Base-by-base conservation (phyloP, 2,888 invertebrate genomes). In the Trachelus troglodyta region DNA sequence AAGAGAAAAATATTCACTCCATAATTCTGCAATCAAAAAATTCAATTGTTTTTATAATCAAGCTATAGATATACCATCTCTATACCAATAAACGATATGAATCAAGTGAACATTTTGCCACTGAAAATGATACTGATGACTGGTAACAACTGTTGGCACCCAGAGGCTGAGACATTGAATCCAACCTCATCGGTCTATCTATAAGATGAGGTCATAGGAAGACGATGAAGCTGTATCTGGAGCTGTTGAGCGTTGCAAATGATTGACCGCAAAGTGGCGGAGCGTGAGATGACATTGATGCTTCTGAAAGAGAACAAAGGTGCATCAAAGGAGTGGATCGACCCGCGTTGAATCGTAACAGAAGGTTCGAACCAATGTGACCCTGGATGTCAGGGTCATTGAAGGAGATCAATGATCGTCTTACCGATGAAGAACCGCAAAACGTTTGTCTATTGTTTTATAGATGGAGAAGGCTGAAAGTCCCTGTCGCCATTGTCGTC, bases 281-380 rank as follows among this genome's bases (percentile, higher is more conserved):
- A 82, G 76, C 83, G 83, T 84, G 84, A 83, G 83, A 83, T 79
- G 81, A 83, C 83, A 79, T 80, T 80, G 79, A 76, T 79, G 80
- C 73, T 73, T 15, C 37, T 74, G 76, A 69, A 69, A 76, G 74
- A 76, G 73, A 78, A 76, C 79, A 80, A 80, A 76, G 40, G 73
- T n/a, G 30, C 34, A 74, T 56, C 35, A 34, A 33, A 34, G 68
- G 56, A 69, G 73, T 79, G 76, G 83, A 81, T 81, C 83, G 85
- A 85, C 85, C 85, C 79, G 81, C 83, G 86, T 82, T 84, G 81
- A 83, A 82, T 85, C 79, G 81, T 80, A 82, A 83, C 81, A 82
- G 81, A 80, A 81, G 40, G 77, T 81, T 81, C 79, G 79, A 80
- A 81, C 82, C 83, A 79, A 81, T 80, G 77, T 83, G 86, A 86